Conservation (phyloP, 2,888 invertebrate species). For the Geophilus truncorum region DNA sequence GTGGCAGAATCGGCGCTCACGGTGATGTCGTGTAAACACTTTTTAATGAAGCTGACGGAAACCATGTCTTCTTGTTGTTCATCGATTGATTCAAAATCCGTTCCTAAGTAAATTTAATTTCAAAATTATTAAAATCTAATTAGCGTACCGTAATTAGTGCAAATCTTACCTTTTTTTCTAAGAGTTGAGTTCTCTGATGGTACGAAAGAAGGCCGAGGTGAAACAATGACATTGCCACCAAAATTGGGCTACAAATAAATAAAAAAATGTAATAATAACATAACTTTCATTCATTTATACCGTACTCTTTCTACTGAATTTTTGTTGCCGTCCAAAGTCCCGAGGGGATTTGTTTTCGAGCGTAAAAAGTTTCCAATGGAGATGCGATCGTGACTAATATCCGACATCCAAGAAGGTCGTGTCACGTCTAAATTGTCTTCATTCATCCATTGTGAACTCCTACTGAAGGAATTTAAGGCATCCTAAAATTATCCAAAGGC, state of each 20-base stretch:
- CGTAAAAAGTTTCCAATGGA: not conserved
- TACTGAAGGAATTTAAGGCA: not conserved
- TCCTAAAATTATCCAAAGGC: not conserved
- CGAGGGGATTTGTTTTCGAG: not conserved
- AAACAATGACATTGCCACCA: not conserved
- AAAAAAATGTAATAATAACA: too few relatives aligned
- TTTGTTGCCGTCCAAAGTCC: not conserved
- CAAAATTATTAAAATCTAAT: too few relatives aligned
- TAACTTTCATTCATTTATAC: too few relatives aligned
- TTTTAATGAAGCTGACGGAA: not conserved
- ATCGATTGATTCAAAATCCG: too few relatives aligned
- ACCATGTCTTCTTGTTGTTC: not conserved
- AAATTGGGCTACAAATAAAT: not conserved
- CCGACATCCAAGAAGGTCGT: conserved; percentile 1
- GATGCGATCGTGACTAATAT: not conserved
- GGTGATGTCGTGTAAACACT: not conserved
- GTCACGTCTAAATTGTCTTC: not conserved
- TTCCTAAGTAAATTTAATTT: too few relatives aligned
- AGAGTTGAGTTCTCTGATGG: not conserved
- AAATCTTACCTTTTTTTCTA: not conserved
- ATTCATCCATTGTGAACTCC: not conserved
- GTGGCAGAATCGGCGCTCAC: not conserved
- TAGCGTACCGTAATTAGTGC: too few relatives aligned
- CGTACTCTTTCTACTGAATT: not conserved
- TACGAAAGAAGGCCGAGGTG: not conserved